phyloP scores from a whole-genome alignment of 1,140 invertebrate species.

The Penaeus indicus region DNA sequence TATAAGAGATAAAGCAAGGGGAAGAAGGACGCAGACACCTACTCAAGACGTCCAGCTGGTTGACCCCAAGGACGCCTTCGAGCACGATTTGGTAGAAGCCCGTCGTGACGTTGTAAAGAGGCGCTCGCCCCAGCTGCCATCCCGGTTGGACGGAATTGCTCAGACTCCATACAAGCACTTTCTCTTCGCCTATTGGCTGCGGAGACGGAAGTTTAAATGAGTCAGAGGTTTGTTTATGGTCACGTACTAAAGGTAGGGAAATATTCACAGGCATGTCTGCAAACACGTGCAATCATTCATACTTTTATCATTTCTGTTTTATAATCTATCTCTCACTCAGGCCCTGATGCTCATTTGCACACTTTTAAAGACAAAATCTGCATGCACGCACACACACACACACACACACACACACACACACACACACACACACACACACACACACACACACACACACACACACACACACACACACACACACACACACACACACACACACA shows the following conservation, averaged over 20 bases:
- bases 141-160: background rate
- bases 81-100: conserved; percentile 45
- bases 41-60: conserved; percentile 47
- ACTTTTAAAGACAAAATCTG: too few relatives aligned
- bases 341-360: too few relatives aligned
- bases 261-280: background rate
- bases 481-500: background rate
- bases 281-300: background rate
- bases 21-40: background rate
- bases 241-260: background rate
- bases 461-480: background rate
- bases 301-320: too few relatives aligned
- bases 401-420: too few relatives aligned
- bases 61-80: conserved; percentile 46
- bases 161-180: conserved; percentile 35
- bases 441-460: too few relatives aligned
- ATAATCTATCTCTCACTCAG: too few relatives aligned
- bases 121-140: conserved; percentile 39
- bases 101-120: conserved; percentile 30
- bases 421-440: too few relatives aligned
- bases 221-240: background rate
- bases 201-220: background rate
- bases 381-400: too few relatives aligned
- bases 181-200: conserved; percentile 19
- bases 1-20: background rate